Base-by-base conservation (phyloP, 2,888 invertebrate genomes). In the Petrophora chlorosata region DNA sequence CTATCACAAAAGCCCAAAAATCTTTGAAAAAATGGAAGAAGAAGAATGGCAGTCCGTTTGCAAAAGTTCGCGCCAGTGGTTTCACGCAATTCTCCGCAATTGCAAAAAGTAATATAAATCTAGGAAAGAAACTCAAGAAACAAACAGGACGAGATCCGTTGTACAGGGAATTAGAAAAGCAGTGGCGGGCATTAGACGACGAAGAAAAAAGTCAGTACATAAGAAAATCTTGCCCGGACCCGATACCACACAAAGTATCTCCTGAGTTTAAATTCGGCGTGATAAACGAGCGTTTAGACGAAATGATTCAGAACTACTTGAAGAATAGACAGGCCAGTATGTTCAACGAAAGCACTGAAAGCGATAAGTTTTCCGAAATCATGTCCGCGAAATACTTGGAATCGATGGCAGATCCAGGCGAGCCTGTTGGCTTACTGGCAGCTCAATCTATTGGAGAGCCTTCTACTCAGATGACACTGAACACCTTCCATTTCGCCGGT, bases 401-500 rank as follows among this genome's bases (percentile, higher is more conserved):
- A 57, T 93, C 97, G 0, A 83, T 97, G 69, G 96, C 94, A 13
- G 93, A 93, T 15, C 97, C 99, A 0, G 99, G 99, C 0, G 99
- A 99, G 83, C 96, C 99, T 0, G 99, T 99, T 0, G 99, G 99
- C 2, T 85, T 99, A 12, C 82, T 99, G 56, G 99, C 99, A 8
- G 99, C 99, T 1, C 99, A 99, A 91, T 98, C 98, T 0, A 95
- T 99, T 53, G 99, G 99, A 46, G 99, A 99, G 84, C 99, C 99
- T 0, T 99, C 99, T 1, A 99, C 99, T 49, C 99, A 99, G 92
- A 99, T 99, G 99, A 99, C 99, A 70, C 88, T 99, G 77, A 99
- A 99, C 83, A 99, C 99, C 26, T 99, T 99, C 85, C 99, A 99
- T 79, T 99, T 99, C 82, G 99, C 99, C 67, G 99, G 99, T 75